Conservation (phyloP, 2,888 invertebrate genomes). For the Pandemis corylana region DNA sequence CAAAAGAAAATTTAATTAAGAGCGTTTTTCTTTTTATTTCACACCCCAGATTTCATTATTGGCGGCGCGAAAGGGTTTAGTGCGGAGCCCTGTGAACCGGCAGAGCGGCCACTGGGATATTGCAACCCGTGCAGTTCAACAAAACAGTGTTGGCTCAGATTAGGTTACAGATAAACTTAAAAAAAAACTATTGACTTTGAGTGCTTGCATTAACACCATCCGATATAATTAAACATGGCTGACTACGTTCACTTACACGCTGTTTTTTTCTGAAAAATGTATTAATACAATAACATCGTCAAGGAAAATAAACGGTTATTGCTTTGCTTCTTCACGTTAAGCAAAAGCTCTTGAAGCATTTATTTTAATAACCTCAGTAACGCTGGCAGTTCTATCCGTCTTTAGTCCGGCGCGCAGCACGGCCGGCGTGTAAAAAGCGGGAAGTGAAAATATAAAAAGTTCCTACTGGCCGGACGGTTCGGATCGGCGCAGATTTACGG, state of each 20-base stretch:
- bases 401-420: slow-evolving; percentile 53
- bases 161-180: too few relatives aligned
- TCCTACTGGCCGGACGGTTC: slow-evolving; percentile 58
- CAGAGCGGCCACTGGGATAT: slow-evolving; percentile 49
- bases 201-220: too few relatives aligned
- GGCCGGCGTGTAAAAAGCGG: slow-evolving; percentile 72
- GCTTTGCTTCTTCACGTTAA: too few relatives aligned
- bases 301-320: too few relatives aligned
- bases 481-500: slow-evolving; percentile 32
- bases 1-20: slow-evolving; percentile 85
- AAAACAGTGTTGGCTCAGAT: too few relatives aligned
- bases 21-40: slow-evolving; percentile 83
- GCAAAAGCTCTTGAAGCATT: too few relatives aligned
- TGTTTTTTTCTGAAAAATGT: too few relatives aligned
- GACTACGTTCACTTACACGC: too few relatives aligned
- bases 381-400: slow-evolving; percentile 36
- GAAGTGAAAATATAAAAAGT: slow-evolving; percentile 79
- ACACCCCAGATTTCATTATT: slow-evolving; percentile 84
- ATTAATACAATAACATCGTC: too few relatives aligned
- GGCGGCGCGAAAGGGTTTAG: slow-evolving; percentile 79
- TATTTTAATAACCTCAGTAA: neutral
- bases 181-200: too few relatives aligned
- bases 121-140: neutral
- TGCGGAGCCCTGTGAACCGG: slow-evolving; percentile 54
- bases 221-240: too few relatives aligned